Evolutionary conservation across 2,888 invertebrate species (phyloP), one percentile per base, ranked within the genome.

Genomic region (Pyrocoelia pectoralis): DNA sequence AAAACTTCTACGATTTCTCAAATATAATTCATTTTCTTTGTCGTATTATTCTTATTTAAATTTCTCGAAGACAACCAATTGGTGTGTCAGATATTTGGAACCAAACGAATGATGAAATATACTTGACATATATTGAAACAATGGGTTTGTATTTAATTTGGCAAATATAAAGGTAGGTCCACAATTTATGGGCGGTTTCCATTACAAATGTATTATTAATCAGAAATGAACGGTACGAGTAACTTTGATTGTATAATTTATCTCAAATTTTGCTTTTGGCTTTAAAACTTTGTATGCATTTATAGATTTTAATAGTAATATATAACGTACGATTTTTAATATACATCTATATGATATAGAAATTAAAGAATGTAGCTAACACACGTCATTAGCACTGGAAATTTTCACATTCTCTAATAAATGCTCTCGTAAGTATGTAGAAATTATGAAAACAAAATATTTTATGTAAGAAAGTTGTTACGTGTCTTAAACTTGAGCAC

Each of bases 381-480:
- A 13, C 40, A 12, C 2, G 13, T n/a, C 40, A 43, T 43, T 43
- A 43, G 41, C 15, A 15, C 13, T 3, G 2, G 13, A 8, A 43
- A 15, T 43, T 43, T 43, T 15, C 41, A 43, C 41, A 43, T 43
- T 43, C 41, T 13, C 41, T 43, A 13, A 13, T 43, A 43, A 43
- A 43, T 15, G 41, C 33, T 10, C 33, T 33, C 8, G 12, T 43
- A 13, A 24, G 24, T 24, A 24, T 24, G 24, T 24, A 24, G 24
- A 24, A 4, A 43, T 43, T 43, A 13, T 43, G 5, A 38, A 38
- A 38, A 38, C 38, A 43, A 43, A 43, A 14, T 15, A 15, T 13
- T 10, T 13, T 43, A 15, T 15, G 41, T 4, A 12, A 43, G 41
- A 43, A 43, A 43, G 38, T 38, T 38, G 3, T 38, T 38, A n/a